These are phyloP conservation scores for Drosophila pseudoobscura DNA, from an alignment of 1,140 invertebrate species.

Conservation along the genomic window DNA sequence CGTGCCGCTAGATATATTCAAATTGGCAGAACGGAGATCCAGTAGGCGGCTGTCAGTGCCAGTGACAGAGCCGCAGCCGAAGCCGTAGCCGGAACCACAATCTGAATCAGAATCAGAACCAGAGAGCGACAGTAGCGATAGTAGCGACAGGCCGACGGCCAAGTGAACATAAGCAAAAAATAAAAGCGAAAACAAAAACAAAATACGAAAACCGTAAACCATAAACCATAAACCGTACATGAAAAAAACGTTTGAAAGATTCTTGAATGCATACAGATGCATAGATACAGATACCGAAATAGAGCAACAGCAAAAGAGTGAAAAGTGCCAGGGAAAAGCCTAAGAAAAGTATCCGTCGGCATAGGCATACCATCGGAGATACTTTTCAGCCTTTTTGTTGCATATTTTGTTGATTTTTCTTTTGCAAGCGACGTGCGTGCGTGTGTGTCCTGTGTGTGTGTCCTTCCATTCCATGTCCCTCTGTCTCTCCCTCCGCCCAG, in stretches of 20 bases:
- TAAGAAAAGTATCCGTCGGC: neutral
- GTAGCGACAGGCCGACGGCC: neutral
- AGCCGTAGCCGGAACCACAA: too few relatives aligned
- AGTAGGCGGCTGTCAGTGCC: conserved; percentile 7
- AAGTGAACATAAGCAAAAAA: neutral
- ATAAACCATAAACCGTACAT: conserved; percentile 9
- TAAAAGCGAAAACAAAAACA: neutral
- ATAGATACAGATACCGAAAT: conserved; percentile 10
- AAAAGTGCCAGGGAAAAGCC: conserved; percentile 9
- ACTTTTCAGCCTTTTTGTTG: conserved; percentile 46
- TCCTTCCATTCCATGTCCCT: conserved; percentile 36
- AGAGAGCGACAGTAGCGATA: conserved; percentile 5
- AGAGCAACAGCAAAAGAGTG: conserved; percentile 18
- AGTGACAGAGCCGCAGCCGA: neutral
- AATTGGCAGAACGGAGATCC: conserved; percentile 3
- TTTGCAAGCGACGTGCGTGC: conserved; percentile 35
- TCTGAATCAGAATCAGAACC: too few relatives aligned
- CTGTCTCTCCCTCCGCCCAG: conserved; percentile 32
- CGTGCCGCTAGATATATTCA: neutral
- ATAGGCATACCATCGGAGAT: conserved; percentile 31
- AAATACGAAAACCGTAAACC: neutral
- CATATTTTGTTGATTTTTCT: conserved; percentile 48
- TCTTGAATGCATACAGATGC: conserved; percentile 9
- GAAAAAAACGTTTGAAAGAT: conserved; percentile 16
- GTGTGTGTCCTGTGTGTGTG: conserved; percentile 21